Conservation (phyloP, 2,888 invertebrate genomes). For the Sesia bembeciformis region DNA sequence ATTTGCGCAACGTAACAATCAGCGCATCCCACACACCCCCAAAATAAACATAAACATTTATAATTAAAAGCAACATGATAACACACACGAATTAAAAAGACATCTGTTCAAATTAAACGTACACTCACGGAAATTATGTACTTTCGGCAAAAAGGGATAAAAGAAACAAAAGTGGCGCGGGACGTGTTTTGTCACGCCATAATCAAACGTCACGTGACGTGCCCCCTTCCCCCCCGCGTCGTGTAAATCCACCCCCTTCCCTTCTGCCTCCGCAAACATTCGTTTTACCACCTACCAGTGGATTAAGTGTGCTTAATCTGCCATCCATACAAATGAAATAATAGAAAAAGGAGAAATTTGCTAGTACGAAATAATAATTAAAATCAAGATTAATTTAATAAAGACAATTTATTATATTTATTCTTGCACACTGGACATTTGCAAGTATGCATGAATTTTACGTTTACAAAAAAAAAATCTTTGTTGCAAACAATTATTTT, state of each 20-base stretch:
- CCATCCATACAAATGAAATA: slow-evolving; percentile 9
- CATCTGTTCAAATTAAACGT: slow-evolving; percentile 2
- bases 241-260: neutral
- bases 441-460: too few species aligned
- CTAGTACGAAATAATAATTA: too few species aligned
- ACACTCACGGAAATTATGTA: neutral
- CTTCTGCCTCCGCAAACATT: slow-evolving; percentile 21
- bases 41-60: neutral
- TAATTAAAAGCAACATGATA: neutral
- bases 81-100: slow-evolving; percentile 1
- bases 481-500: too few species aligned
- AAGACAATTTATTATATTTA: too few species aligned
- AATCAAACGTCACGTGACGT: slow-evolving; percentile 26
- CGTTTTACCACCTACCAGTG: slow-evolving; percentile 25
- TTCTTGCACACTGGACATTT: too few species aligned
- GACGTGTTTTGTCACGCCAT: slow-evolving; percentile 48
- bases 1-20: too few species aligned
- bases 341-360: too few species aligned
- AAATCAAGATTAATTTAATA: too few species aligned
- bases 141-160: slow-evolving; percentile 1
- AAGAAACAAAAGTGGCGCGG: slow-evolving; percentile 29
- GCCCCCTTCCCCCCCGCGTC: neutral
- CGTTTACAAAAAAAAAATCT: too few species aligned
- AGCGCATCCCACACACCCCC: too few species aligned
- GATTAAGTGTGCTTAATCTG: slow-evolving; percentile 29